Conservation (phyloP, 2,113 vertebrate genomes). For the Pterophyllum scalare region DNA sequence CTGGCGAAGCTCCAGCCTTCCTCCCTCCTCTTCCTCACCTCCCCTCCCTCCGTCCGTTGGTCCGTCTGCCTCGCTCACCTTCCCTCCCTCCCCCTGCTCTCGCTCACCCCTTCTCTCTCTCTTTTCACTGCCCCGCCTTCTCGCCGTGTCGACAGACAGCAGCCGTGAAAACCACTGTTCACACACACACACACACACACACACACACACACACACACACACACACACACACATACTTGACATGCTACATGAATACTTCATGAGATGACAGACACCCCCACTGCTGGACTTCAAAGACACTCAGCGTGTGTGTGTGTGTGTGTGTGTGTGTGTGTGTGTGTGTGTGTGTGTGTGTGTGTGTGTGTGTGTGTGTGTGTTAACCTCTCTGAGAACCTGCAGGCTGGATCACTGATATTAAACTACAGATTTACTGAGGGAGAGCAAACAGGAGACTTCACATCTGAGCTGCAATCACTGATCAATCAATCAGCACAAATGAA, state of each 20-base stretch:
- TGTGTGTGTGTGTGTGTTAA: background rate
- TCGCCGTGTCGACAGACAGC: conserved; percentile 59
- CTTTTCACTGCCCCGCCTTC: conserved; percentile 46
- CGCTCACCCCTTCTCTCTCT: conserved; percentile 18
- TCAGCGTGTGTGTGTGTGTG: conserved; percentile 26
- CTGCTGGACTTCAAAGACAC: conserved; percentile 71
- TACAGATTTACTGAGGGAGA: background rate
- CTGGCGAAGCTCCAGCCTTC: conserved; percentile 66
- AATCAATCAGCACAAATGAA: background rate
- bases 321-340: background rate
- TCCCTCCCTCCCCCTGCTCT: conserved; percentile 29
- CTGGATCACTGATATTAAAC: background rate
- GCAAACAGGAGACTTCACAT: background rate
- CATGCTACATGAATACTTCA: conserved; percentile 75
- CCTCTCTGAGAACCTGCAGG: conserved; percentile 5
- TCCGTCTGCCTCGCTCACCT: conserved; percentile 47
- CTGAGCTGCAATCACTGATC: background rate
- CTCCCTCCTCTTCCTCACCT: conserved; percentile 13
- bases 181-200: background rate
- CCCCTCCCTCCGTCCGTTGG: conserved; percentile 31
- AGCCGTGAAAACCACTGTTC: conserved; percentile 54
- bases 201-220: background rate
- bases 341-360: background rate
- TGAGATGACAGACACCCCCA: conserved; percentile 61
- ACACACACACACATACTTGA: conserved; percentile 37